Evolutionary conservation across 2,113 vertebrate species (phyloP).

Genomic region (Hoplias malabaricus): DNA sequence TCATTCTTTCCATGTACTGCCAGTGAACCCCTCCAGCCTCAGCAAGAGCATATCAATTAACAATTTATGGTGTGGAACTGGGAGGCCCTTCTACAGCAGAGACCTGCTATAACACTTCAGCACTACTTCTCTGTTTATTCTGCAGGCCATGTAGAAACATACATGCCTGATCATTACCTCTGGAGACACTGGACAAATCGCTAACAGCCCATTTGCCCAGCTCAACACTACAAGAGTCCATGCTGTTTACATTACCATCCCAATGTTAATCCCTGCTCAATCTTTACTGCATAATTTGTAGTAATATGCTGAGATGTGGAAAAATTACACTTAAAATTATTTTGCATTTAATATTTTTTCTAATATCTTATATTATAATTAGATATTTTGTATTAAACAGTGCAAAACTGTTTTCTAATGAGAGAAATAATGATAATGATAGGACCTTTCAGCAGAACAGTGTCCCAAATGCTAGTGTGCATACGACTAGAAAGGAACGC

Average conservation of each 20-base stretch:
- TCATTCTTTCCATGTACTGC: neutral
- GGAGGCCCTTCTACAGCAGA: neutral
- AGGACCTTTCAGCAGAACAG: neutral
- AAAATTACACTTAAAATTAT: no score
- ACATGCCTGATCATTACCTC: neutral
- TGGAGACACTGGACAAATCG: neutral
- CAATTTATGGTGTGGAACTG: slow-evolving; percentile 18
- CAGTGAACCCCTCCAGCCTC: neutral
- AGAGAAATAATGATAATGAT: neutral
- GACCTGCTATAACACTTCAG: slow-evolving; percentile 12
- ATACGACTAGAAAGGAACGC: neutral
- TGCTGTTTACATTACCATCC: no score
- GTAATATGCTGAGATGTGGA: no score
- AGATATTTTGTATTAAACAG: no score
- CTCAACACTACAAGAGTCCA: no score
- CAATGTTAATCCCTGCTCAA: no score
- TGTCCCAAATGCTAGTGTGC: neutral
- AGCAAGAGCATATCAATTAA: slow-evolving; percentile 30
- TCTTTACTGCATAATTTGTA: no score
- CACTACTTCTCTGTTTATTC: slow-evolving; percentile 1
- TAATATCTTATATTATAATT: neutral
- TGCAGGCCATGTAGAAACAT: slow-evolving; percentile 15
- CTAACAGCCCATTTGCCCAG: neutral
- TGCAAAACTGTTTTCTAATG: no score
- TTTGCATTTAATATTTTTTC: neutral